Base-by-base conservation (phyloP, 2,888 invertebrate genomes). In the Agrilus biguttatus region DNA sequence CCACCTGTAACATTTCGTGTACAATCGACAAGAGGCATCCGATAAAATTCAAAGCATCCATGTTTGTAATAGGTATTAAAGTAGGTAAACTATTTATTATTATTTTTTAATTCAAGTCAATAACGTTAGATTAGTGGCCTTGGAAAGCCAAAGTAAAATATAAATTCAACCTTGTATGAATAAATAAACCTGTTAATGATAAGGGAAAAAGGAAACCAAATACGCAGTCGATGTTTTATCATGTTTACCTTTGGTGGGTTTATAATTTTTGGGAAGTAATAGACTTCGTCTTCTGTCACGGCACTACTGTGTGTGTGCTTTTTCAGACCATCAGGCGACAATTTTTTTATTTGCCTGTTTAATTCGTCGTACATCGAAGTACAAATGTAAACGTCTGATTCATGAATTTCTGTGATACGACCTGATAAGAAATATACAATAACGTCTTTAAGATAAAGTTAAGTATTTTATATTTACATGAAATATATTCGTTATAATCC, bases 271-370 rank as follows among this genome's bases (percentile, higher is more conserved):
- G 82, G 77, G 67, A 91, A 90, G 66, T 79, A 83, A 59, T 84
- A 87, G 40, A 85, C 73, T 67, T 98, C 97, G 67, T 98, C 97
- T 40, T 90, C 83, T n/a, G 83, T 86, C 36, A 96, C 93, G 10
- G 79, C 75, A 38, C 83, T 77, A 36, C 80, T 79, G 55, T 88
- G 86, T 46, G 77, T 77, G 57, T 85, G 89, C 68, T 87, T 90
- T 56, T 85, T 80, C 44, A 90, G 65, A 0, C 85, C 85, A 33
- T 77, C 77, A 8, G 65, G 61, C 42, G 77, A 75, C 14, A 86
- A 70, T 57, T 86, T 80, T 49, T 81, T 74, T 40, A 89, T 78
- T 44, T 83, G 74, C 45, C 84, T 77, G 57, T 85, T 87, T 23
- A 83, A 77, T 66, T 95, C 93, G 61, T 92, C 89, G 61, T 91